Evolutionary conservation across 2,113 vertebrate species (phyloP), one percentile per base, ranked within the genome.

Genomic region (Ictalurus punctatus): DNA sequence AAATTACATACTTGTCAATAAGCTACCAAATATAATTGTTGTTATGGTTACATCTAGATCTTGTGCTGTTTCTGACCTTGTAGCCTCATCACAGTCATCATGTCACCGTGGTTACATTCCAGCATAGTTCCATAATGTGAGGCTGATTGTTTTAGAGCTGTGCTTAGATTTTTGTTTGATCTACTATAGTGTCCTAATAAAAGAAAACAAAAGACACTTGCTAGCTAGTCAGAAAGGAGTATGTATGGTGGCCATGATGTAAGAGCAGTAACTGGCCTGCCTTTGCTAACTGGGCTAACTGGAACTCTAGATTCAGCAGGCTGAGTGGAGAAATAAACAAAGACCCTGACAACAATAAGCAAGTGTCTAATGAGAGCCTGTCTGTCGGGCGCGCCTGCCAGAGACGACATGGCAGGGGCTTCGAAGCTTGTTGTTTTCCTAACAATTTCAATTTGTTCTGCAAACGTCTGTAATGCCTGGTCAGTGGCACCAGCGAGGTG

Each of bases 351-450:
- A 90, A 91, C 90, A 91, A 91, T 90, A 91, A 90, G 84, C 90
- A 86, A 91, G 84, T 88, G 90, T 91, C 87, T 90, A 91, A 90
- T 90, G 90, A 91, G 87, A 85, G 89, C 87, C 80, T 83, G 90
- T 86, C 89, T 86, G 86, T 73, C 81, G 59, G 90, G 85, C 81
- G 78, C 88, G 10, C 76, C 74, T 63, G 86, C 83, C 76, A 54
- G 82, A 84, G 85, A 23, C 58, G 69, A 85, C 86, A 69, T 89
- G 71, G 84, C 85, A 86, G 86, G 78, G 80, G 80, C 87, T 80
- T 65, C 54, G 79, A 27, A 61, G 85, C 84, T 91, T 83, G 87
- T 79, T 88, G 88, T 92, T 80, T 84, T 44, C 73, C 74, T 17
- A 90, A 89, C 85, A 85, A 73, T 76, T 89, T 89, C 81, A 37